Percentiles rank a stretch among this genome's conserved stretches.
These are phyloP conservation scores for Xylocampa areola DNA, from an alignment of 2,888 invertebrate species.

Conservation along the genomic window DNA sequence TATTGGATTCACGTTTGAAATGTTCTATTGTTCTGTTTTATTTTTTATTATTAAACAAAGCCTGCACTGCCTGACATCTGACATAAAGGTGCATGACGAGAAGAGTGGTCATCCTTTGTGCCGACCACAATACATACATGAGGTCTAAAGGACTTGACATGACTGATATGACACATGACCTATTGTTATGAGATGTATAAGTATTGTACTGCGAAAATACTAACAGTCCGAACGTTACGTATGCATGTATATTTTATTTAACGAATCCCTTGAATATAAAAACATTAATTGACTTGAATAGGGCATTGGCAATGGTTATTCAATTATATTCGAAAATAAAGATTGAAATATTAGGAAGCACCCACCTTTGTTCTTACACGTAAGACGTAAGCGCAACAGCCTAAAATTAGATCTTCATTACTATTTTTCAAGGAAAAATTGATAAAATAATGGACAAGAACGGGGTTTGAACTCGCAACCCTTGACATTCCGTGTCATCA, in stretches of 20 bases:
- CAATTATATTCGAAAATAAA: too few relatives aligned
- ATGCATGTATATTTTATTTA: constrained; percentile 11
- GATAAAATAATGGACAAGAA: too few relatives aligned
- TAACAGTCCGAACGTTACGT: too few relatives aligned
- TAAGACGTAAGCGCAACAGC: too few relatives aligned
- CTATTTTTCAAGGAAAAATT: too few relatives aligned
- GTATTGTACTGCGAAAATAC: constrained; percentile 7
- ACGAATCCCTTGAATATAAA: constrained; percentile 8
- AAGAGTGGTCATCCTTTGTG: constrained; percentile 41
- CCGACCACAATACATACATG: constrained; percentile 18
- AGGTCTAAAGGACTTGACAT: constrained; percentile 20
- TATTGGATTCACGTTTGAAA: constrained; percentile 28
- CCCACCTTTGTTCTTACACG: too few relatives aligned
- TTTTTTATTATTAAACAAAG: constrained; percentile 9
- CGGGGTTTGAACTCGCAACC: too few relatives aligned
- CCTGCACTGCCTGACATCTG: constrained; percentile 30
- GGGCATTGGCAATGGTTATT: too few relatives aligned
- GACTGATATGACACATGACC: constrained; percentile 23
- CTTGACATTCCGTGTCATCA: too few relatives aligned
- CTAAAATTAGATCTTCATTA: too few relatives aligned
- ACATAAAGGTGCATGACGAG: constrained; percentile 32
- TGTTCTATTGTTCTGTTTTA: constrained; percentile 43
- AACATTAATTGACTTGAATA: not conserved
- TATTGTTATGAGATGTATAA: constrained; percentile 30
- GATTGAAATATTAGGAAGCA: too few relatives aligned